Evolutionary conservation across 2,113 vertebrate genomes (phyloP), one percentile per base, ranked within the genome.

Genomic region (Physeter macrocephalus): DNA sequence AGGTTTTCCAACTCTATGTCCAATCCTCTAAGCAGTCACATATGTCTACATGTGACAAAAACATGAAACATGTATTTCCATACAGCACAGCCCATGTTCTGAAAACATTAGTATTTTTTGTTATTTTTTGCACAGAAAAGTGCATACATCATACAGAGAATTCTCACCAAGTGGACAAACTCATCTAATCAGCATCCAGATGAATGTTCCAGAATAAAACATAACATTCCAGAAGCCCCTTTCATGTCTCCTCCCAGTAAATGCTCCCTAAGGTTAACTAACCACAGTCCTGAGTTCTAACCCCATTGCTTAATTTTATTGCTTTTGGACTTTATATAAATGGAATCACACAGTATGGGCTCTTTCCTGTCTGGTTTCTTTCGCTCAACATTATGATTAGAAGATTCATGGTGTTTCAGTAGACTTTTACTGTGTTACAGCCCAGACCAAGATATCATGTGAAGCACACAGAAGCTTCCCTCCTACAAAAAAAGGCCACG

Each of bases 151-250:
- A 25, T 21, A 46, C 8, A 31, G 41, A 6, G 80, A 36, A 17
- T 71, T 83, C 41, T 85, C n/a, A 31, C 14, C 62, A 66, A 69
- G 66, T 1, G 21, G 62, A 67, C 52, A 66, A 4, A 6, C 62
- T 61, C 20, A 2, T 21, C 62, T 10, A 54, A 41, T 64, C 39
- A 46, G 61, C 74, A 61, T 75, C 69, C 49, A 71, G 49, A 67
- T 43, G 71, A 52, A 74, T 71, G n/a, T 17, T 57, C n/a, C 77
- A 27, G 77, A 57, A 81, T 57, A 52, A 83, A 21, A 85, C 15
- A 59, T 78, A 57, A 74, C 74, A 84, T 72, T 83, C 93, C 88
- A 43, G 75, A 92, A 97, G 71, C 41, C 52, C 66, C 64, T 3
- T n/a, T 36, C 61, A 3, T 13, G 46, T 39, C 27, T 36, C 67